These are phyloP conservation scores for Dicerorhinus sumatrensis DNA, from an alignment of 2,113 vertebrate species.

Conservation along the genomic window DNA sequence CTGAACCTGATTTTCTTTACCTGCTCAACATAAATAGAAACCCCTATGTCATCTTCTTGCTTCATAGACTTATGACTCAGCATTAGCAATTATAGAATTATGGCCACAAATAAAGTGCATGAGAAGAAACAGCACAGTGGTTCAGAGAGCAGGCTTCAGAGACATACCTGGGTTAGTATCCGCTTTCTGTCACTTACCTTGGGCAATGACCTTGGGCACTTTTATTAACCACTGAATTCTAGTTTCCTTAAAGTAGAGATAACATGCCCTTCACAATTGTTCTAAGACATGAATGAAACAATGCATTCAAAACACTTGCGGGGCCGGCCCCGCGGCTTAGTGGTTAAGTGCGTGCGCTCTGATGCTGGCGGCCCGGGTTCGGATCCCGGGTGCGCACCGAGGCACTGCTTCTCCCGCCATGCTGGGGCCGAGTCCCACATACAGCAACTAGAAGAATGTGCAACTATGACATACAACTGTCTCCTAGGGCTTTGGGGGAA, in stretches of 20 bases:
- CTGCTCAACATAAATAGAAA: neutral
- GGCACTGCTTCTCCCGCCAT: no score
- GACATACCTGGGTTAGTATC: neutral
- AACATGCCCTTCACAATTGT: neutral
- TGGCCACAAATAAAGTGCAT: neutral
- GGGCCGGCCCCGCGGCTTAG: no score
- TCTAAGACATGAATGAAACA: neutral
- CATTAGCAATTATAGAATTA: neutral
- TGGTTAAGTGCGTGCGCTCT: no score
- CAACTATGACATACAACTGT: no score
- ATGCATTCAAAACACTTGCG: neutral
- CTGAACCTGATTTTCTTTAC: neutral
- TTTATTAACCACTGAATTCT: neutral
- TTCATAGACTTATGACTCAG: neutral
- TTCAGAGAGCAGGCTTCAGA: neutral
- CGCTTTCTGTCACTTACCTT: neutral
- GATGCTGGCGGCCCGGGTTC: no score
- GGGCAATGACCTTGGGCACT: neutral
- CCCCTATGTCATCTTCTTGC: neutral
- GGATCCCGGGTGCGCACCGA: no score
- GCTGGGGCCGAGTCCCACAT: no score
- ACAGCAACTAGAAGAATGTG: no score
- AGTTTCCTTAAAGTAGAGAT: neutral
- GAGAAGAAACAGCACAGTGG: neutral
- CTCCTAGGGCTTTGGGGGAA: no score